A percentile compares a stretch with the other conserved stretches of the same genome.
These are phyloP conservation scores for Conops quadrifasciatus DNA, from an alignment of 2,888 invertebrate species.

Conservation along the genomic window DNA sequence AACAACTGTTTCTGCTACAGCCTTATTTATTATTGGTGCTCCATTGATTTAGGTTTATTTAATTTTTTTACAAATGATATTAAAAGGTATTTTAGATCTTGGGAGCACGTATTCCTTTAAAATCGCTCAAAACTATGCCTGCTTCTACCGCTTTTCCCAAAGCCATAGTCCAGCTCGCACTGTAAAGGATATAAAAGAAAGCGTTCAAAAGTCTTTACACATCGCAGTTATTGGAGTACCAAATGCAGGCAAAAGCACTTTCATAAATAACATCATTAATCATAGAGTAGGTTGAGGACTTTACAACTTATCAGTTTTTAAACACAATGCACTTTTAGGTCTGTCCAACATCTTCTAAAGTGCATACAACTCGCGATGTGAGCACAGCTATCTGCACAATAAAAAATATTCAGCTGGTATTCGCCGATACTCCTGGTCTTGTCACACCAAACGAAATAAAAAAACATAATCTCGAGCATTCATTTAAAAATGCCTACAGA, in stretches of 20 bases:
- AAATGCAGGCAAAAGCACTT: slow-evolving; percentile 95
- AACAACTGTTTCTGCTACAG: too few relatives aligned
- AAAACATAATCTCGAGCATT: slow-evolving; percentile 68
- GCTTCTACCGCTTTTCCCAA: slow-evolving; percentile 17
- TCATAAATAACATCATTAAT: slow-evolving; percentile 86
- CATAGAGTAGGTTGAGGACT: slow-evolving; percentile 71
- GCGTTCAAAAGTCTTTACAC: slow-evolving; percentile 51
- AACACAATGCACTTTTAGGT: slow-evolving; percentile 69
- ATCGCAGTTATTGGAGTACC: slow-evolving; percentile 92
- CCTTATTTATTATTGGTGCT: too few relatives aligned
- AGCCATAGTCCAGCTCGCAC: not conserved
- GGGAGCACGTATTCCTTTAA: slow-evolving; percentile 26
- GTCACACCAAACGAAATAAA: slow-evolving; percentile 73
- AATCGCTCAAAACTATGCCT: slow-evolving; percentile 10
- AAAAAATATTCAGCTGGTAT: slow-evolving; percentile 85
- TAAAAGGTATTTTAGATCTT: slow-evolving; percentile 32
- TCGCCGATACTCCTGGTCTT: slow-evolving; percentile 94
- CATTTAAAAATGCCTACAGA: slow-evolving; percentile 69
- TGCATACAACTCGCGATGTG: slow-evolving; percentile 86
- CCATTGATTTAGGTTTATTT: too few relatives aligned
- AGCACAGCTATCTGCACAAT: slow-evolving; percentile 77
- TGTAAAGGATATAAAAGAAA: not conserved
- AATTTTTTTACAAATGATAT: slow-evolving; percentile 25
- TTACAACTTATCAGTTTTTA: not conserved
- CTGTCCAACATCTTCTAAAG: slow-evolving; percentile 88